These are phyloP conservation scores for Tiliacea citrago DNA, from an alignment of 2,888 invertebrate genomes.

Conservation along the genomic window DNA sequence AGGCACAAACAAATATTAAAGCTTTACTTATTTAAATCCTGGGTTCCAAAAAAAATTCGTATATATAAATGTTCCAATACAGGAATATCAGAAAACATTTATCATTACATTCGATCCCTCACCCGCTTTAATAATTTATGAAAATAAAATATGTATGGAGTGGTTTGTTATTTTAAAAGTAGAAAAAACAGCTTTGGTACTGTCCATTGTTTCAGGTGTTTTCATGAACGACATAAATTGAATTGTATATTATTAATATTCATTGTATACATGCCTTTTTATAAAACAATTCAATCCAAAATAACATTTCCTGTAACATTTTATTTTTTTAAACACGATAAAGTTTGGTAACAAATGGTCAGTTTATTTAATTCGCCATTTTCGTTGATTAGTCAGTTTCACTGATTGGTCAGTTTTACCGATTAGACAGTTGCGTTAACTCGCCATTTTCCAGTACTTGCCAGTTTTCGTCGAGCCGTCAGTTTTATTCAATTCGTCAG, in stretches of 20 bases:
- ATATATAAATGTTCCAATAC: constrained; percentile 6
- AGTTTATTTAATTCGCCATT: too few relatives aligned
- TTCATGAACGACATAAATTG: not conserved
- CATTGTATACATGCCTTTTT: not conserved
- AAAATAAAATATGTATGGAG: constrained; percentile 26
- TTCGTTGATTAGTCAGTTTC: too few relatives aligned
- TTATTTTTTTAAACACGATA: not conserved
- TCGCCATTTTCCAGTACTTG: too few relatives aligned
- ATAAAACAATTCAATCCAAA: not conserved
- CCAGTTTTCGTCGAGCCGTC: too few relatives aligned
- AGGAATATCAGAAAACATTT: constrained; percentile 44
- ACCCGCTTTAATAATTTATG: constrained; percentile 28
- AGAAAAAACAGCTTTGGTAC: constrained; percentile 1
- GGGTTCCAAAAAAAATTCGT: not conserved
- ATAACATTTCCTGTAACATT: not conserved
- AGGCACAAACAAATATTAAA: constrained; percentile 22
- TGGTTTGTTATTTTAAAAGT: constrained; percentile 24
- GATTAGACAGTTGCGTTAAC: too few relatives aligned
- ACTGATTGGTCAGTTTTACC: too few relatives aligned
- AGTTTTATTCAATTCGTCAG: too few relatives aligned
- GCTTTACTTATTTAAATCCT: constrained; percentile 33
- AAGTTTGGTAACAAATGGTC: not conserved
- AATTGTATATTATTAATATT: constrained; percentile 7
- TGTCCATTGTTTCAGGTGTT: constrained; percentile 20
- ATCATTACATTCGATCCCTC: constrained; percentile 41